Conservation (phyloP, 2,797 vertebrate species). For the Gila robusta region DNA sequence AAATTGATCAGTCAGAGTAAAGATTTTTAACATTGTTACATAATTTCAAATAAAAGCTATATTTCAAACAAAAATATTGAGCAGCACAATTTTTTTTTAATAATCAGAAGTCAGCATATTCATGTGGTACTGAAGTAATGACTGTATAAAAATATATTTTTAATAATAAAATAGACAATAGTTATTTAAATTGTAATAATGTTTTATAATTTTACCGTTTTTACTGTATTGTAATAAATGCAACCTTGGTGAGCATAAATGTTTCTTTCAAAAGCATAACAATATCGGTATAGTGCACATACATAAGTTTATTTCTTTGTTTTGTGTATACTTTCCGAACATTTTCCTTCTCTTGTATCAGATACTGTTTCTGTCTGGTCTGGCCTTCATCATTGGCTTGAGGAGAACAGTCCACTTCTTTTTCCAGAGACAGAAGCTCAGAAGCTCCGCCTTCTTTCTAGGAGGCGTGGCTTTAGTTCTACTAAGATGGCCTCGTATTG, state of each 20-base stretch:
- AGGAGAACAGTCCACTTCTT: slow-evolving; percentile 86
- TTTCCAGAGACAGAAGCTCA: slow-evolving; percentile 87
- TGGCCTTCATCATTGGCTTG: slow-evolving; percentile 87
- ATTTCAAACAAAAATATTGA: neutral
- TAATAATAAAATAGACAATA: neutral
- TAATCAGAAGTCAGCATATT: neutral
- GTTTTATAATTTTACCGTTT: neutral
- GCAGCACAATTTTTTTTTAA: neutral
- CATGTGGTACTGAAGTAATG: neutral
- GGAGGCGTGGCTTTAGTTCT: slow-evolving; percentile 87
- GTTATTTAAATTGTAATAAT: neutral
- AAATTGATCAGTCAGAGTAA: neutral
- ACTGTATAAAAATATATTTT: neutral
- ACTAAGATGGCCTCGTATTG: slow-evolving; percentile 86
- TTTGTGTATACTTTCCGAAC: neutral
- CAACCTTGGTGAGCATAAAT: neutral
- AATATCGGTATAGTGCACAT: neutral
- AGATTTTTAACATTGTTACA: neutral
- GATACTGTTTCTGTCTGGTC: slow-evolving; percentile 87
- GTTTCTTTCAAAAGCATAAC: neutral
- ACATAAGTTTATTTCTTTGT: neutral
- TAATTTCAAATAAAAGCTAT: neutral
- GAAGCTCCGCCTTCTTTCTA: slow-evolving; percentile 87
- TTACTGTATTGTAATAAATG: neutral
- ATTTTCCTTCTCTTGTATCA: slow-evolving; percentile 55